Evolutionary conservation across 2,113 vertebrate species (phyloP).

Genomic region (Ondatra zibethicus): DNA sequence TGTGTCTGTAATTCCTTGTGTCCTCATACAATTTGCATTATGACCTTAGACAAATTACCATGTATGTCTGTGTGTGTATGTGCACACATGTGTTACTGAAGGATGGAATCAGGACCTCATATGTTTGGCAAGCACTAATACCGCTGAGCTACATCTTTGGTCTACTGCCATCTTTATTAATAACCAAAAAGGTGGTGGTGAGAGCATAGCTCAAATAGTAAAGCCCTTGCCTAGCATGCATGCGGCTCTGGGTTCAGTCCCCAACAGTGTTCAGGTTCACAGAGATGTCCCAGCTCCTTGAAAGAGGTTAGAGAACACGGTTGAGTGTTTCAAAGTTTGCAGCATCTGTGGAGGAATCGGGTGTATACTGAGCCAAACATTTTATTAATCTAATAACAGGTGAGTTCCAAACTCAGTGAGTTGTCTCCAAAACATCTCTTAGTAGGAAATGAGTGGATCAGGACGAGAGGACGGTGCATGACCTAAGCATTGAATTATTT

Average conservation of each 20-base stretch:
- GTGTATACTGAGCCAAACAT: not conserved
- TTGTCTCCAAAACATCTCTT: not conserved
- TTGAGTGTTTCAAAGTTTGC: not conserved
- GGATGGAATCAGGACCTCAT: not conserved
- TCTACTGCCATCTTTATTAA: not conserved
- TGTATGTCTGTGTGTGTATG: not conserved
- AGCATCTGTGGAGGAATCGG: not conserved
- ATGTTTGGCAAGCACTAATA: not conserved
- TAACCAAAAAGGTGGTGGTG: not conserved
- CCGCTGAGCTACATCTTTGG: not conserved
- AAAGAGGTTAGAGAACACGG: not conserved
- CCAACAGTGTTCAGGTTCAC: not conserved
- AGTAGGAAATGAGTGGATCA: conserved; percentile 55
- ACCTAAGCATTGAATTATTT: conserved; percentile 28
- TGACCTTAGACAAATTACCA: not conserved
- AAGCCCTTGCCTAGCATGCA: too few relatives aligned
- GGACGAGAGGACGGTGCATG: not conserved
- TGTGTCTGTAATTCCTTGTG: not conserved
- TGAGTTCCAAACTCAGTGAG: not conserved
- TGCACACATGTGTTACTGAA: not conserved
- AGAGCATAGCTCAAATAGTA: not conserved
- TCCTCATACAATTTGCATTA: not conserved
- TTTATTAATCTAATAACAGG: not conserved
- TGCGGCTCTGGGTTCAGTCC: not conserved
- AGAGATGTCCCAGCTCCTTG: not conserved